These are phyloP conservation scores for Rhagoletis pomonella DNA, from an alignment of 1,140 invertebrate genomes.

Conservation along the genomic window DNA sequence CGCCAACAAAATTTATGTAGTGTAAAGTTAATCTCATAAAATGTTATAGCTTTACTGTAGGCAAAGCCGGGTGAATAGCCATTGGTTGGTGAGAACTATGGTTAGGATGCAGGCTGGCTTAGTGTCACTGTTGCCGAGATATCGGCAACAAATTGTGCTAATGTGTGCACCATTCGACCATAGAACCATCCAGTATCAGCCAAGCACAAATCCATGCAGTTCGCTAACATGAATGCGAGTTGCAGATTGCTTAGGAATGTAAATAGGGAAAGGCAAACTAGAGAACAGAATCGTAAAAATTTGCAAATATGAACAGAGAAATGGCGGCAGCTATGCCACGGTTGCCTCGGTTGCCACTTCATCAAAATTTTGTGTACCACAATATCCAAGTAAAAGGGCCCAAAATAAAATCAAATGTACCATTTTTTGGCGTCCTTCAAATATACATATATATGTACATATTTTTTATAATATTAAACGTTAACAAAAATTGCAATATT, in stretches of 20 bases:
- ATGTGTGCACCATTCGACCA: conserved; percentile 17
- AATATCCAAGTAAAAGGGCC: no score
- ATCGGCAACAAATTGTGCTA: conserved; percentile 44
- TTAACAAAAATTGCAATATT: no score
- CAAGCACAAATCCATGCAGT: neutral
- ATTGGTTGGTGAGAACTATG: conserved; percentile 23
- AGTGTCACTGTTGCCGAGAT: neutral
- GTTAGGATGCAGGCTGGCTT: conserved; percentile 29
- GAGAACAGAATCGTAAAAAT: neutral
- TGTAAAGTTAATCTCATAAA: conserved; percentile 58
- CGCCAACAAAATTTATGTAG: conserved; percentile 58
- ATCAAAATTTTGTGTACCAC: no score
- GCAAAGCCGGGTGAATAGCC: neutral
- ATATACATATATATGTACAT: no score
- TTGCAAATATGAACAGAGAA: neutral
- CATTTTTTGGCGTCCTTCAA: no score
- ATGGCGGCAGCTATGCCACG: neutral
- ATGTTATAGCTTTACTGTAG: conserved; percentile 54
- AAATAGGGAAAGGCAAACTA: neutral
- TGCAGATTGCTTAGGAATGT: neutral
- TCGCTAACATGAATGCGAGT: neutral
- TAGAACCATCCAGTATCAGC: neutral
- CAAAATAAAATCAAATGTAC: no score
- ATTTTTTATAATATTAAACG: no score
- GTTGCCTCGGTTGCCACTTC: no score